phyloP scores from a whole-genome alignment of 2,888 invertebrate species.

The Microplitis deprimator region DNA sequence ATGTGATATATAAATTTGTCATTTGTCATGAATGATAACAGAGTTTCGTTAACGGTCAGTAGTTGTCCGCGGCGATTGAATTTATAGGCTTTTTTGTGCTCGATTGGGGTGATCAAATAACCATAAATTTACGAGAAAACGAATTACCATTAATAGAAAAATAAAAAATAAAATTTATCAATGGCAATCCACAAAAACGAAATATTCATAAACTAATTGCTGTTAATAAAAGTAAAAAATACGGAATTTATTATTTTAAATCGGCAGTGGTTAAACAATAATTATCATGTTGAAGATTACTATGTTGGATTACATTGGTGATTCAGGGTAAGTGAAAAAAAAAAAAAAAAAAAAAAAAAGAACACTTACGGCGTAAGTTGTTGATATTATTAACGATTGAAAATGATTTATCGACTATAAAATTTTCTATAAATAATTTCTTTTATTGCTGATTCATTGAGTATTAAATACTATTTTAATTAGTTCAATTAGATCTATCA shows the following conservation, averaged over 20 bases:
- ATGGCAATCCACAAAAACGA: neutral
- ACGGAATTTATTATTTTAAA: neutral
- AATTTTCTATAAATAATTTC: neutral
- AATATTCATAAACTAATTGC: neutral
- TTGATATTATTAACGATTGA: neutral
- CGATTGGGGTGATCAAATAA: neutral
- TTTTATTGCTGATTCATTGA: constrained; percentile 2
- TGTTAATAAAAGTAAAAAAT: neutral
- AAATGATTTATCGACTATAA: neutral
- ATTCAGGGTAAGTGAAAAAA: constrained; percentile 64
- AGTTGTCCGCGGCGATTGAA: neutral
- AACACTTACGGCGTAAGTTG: neutral
- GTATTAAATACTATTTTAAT: neutral
- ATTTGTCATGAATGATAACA: constrained; percentile 27
- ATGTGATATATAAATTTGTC: neutral
- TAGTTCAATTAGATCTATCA: neutral
- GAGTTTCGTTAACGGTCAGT: neutral
- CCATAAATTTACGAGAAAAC: neutral
- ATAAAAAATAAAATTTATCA: neutral
- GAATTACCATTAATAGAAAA: neutral
- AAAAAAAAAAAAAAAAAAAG: too few species aligned
- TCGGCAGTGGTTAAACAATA: neutral
- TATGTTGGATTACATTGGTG: constrained; percentile 69
- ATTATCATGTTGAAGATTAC: constrained; percentile 67
- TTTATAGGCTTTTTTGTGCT: neutral